Evolutionary conservation across 2,888 invertebrate species (phyloP), one percentile per base, ranked within the genome.

Genomic region (Cerceris rybyensis): DNA sequence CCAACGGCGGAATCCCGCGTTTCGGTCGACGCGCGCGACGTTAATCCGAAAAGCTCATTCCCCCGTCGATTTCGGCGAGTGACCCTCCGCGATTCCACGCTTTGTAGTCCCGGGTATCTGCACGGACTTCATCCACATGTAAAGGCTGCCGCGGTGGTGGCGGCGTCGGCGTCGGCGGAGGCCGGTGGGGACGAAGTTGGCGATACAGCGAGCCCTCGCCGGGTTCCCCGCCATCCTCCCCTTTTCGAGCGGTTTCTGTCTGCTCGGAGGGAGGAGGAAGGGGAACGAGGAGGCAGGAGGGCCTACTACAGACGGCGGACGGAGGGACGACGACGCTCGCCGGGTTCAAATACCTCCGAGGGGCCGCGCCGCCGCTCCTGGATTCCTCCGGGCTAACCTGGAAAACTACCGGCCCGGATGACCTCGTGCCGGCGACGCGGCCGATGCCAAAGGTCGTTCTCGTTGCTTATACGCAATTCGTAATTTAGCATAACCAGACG

Each of bases 281-380:
- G 50, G 54, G 74, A 57, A 49, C 50, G 52, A 52, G 69, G 55
- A 72, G 63, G 60, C 50, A 50, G 54, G 67, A 52, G 50, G 67
- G 70, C 39, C 78, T 80, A 70, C 75, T 76, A 81, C 76, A 83
- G 84, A 84, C 82, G 78, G 73, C 75, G 80, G 76, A 80, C 74
- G 72, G 71, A 74, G 73, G 74, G 79, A 77, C 81, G 43, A 63
- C 74, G 80, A 64, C 66, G 77, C 71, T 63, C 55, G 73, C 67
- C 78, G 87, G 82, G 88, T 88, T 89, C 88, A 88, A 88, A 88
- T 88, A 88, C 88, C 88, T 88, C 85, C 70, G 81, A 81, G 78
- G 79, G 81, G 77, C 80, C 83, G 70, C 79, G 78, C 75, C 75
- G 80, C 82, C 75, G 80, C 82, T 82, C 79, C 75, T 84, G 83